phyloP scores from a whole-genome alignment of 2,888 invertebrate species.

The Dexiosoma caninum region DNA sequence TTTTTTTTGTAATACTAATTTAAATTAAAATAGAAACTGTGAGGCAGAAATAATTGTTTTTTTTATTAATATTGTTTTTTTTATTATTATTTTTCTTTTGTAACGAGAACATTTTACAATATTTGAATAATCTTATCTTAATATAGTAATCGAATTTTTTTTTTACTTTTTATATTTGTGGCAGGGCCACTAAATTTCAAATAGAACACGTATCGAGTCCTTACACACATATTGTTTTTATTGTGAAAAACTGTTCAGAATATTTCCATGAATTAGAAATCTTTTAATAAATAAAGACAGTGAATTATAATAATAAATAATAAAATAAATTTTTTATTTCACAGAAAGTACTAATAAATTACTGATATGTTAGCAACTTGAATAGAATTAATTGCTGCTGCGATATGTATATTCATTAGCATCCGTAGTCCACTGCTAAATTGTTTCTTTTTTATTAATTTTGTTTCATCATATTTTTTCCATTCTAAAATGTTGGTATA shows the following conservation, averaged over 20 bases:
- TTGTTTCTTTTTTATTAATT: no score
- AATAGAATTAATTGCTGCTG: no score
- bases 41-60: neutral
- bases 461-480: no score
- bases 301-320: constrained; percentile 42
- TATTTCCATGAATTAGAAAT: constrained; percentile 29
- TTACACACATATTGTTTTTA: constrained; percentile 25
- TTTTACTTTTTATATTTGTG: constrained; percentile 60
- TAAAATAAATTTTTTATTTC: neutral
- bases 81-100: constrained; percentile 1
- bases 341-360: no score
- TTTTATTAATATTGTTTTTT: constrained; percentile 15
- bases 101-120: constrained; percentile 27
- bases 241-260: constrained; percentile 15
- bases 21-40: constrained; percentile 1
- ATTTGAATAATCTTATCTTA: constrained; percentile 45
- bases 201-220: neutral
- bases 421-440: no score
- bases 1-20: neutral
- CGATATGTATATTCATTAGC: no score
- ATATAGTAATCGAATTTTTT: constrained; percentile 18
- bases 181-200: constrained; percentile 59
- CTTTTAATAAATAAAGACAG: constrained; percentile 41
- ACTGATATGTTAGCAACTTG: no score
- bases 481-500: no score